Base-by-base conservation (phyloP, 2,888 invertebrate genomes). In the Asteroscopus sphinx region DNA sequence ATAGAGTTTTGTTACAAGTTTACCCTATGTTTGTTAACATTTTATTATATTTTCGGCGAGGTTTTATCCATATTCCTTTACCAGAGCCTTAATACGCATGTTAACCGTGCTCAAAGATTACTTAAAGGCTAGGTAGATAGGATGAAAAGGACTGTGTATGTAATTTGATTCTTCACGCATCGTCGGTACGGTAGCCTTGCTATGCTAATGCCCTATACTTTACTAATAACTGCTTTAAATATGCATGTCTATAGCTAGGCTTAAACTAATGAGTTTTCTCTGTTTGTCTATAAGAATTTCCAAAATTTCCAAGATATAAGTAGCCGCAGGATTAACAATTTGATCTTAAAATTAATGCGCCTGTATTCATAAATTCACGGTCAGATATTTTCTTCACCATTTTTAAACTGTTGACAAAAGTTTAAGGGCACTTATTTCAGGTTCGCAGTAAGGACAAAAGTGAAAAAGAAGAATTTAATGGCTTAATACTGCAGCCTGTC, bases 161-260 rank as follows among this genome's bases (percentile, higher is more conserved):
- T 80, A 82, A 87, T 83, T 77, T 70, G 80, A 88, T 83, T 77
- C 81, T 83, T 86, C 79, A 86, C 80, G 86, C 84, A 58, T 79
- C 79, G 79, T 73, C 85, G 71, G 70, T 51, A 80, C 85, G 71
- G 70, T 51, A 80, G 66, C 83, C 85, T 86, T 82, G 80, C 72
- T 60, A 54, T 42, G 36, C n/a, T 40, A 48, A 33, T 28, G 12
- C 37, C 25, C 35, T 9, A 5, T 33, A 13, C 11, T 26, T 26
- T 21, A 21, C 21, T 21, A 21, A 21, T 21, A 6, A 21, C 21
- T 21, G 21, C 21, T 4, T 21, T 4, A 21, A 6, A 21, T 6
- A 21, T n/a, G n/a, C n/a, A n/a, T n/a, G n/a, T n/a, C n/a, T n/a
- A n/a, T n/a, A n/a, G n/a, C n/a, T n/a, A n/a, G n/a, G n/a, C n/a